Evolutionary conservation across 2,888 invertebrate genomes (phyloP).

Genomic region (Orchesella flavescens): DNA sequence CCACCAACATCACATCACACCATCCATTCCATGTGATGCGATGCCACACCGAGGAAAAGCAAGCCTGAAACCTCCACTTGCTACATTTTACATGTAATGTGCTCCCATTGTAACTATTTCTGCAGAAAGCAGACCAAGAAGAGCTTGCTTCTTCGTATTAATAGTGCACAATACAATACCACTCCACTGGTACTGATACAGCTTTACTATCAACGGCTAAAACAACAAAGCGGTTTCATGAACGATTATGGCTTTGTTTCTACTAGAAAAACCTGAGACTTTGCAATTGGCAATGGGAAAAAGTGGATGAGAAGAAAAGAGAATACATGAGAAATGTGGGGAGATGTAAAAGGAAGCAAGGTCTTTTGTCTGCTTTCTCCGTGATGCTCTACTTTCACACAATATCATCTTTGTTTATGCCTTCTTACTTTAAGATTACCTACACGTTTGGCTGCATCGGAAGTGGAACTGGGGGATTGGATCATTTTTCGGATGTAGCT

Average conservation of each 20-base stretch:
- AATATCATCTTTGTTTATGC: slow-evolving; percentile 32
- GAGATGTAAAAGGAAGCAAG: slow-evolving; percentile 3
- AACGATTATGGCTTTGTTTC: slow-evolving; percentile 58
- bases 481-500: too few species aligned
- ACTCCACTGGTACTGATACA: not conserved
- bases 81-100: slow-evolving; percentile 1
- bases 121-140: not conserved
- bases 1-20: not conserved
- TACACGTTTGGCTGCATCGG: not conserved
- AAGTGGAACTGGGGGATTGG: slow-evolving; percentile 27
- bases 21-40: not conserved
- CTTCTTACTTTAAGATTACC: slow-evolving; percentile 26
- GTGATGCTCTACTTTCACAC: slow-evolving; percentile 46
- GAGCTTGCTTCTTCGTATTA: slow-evolving; percentile 16
- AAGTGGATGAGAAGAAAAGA: slow-evolving; percentile 11
- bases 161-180: slow-evolving; percentile 18
- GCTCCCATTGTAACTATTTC: too few species aligned
- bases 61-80: not conserved
- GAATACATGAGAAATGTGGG: not conserved
- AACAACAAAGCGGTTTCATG: slow-evolving; percentile 55
- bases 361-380: not conserved
- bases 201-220: slow-evolving; percentile 46
- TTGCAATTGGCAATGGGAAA: slow-evolving; percentile 14
- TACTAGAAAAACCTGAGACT: not conserved
- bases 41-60: slow-evolving; percentile 5